Base-by-base conservation (phyloP, 2,888 invertebrate species). In the Conops quadrifasciatus region DNA sequence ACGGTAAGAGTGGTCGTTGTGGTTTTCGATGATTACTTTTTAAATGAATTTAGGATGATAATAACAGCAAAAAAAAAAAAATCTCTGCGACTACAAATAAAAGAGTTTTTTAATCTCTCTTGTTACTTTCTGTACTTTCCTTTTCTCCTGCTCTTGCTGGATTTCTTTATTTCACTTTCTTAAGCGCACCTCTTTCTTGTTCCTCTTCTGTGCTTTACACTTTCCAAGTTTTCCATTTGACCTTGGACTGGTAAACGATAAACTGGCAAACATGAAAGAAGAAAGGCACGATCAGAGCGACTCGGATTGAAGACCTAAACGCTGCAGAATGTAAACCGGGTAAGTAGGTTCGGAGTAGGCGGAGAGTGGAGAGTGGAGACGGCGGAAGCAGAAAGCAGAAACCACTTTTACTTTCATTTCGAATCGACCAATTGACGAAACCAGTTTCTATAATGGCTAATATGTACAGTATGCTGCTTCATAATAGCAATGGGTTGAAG, bases 161-260 rank as follows among this genome's bases (percentile, higher is more conserved):
- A 60, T 47, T 36, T 62, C 58, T 60, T 56, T 59, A 49, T 60
- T 49, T 72, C 47, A 16, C 24, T 21, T 47, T 67, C 53, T 13
- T n/a, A 58, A 64, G 19, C 28, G 24, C 15, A n/a, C 5, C 24
- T 53, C 51, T 28, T 47, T 24, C 36, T 45, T 68, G 62, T 63
- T 58, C 59, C 58, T 51, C 43, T 58, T 28, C 60, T 51, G 60
- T 45, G 47, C 47, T 62, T 66, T 36, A 36, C 36, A 53, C 79
- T 82, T 82, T 82, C 83, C 82, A 83, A 83, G 83, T 82, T 82
- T 83, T 82, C 82, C 80, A 80, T 82, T 82, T 83, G 82, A 83
- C 82, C 82, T 83, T 83, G 82, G 82, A 83, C 82, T 83, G 79
- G 66, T 76, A 75, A 77, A 74, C 74, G 66, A 74, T 68, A 72